Conservation (phyloP, 2,888 invertebrate genomes). For the Mimumesa dahlbomi region DNA sequence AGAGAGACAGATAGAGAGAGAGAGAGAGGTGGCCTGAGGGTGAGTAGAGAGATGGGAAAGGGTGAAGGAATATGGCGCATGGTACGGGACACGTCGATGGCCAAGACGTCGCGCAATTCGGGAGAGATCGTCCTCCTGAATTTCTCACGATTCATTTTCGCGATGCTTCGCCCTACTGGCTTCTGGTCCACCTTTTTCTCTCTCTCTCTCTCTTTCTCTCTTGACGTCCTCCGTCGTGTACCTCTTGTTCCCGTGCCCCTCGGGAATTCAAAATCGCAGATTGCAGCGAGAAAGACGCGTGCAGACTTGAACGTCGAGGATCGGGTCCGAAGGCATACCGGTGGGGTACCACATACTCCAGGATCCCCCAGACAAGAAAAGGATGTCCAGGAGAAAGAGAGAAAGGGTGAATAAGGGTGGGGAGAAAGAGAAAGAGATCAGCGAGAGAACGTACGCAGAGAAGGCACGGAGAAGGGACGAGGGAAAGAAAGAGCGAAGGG, state of each 20-base stretch:
- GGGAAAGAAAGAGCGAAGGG: constrained; percentile 26
- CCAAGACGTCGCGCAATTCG: constrained; percentile 2
- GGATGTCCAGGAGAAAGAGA: background rate
- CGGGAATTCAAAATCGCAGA: constrained; percentile 39
- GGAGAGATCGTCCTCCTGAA: constrained; percentile 44
- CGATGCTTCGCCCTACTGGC: constrained; percentile 10
- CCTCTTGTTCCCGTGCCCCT: constrained; percentile 35
- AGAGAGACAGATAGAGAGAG: background rate
- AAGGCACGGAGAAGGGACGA: background rate
- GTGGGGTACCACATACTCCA: constrained; percentile 23
- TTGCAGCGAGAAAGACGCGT: constrained; percentile 38
- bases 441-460: background rate
- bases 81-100: constrained; percentile 14
- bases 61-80: background rate
- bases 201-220: constrained; percentile 6
- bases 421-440: background rate
- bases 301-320: constrained; percentile 25
- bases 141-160: constrained; percentile 52
- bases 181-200: too few species aligned
- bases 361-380: constrained; percentile 1
- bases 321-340: too few species aligned
- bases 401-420: constrained; percentile 3
- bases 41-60: constrained; percentile 2
- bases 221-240: constrained; percentile 40
- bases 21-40: background rate